These are phyloP conservation scores for Helarctos malayanus DNA, from an alignment of 2,797 vertebrate genomes.

Conservation along the genomic window DNA sequence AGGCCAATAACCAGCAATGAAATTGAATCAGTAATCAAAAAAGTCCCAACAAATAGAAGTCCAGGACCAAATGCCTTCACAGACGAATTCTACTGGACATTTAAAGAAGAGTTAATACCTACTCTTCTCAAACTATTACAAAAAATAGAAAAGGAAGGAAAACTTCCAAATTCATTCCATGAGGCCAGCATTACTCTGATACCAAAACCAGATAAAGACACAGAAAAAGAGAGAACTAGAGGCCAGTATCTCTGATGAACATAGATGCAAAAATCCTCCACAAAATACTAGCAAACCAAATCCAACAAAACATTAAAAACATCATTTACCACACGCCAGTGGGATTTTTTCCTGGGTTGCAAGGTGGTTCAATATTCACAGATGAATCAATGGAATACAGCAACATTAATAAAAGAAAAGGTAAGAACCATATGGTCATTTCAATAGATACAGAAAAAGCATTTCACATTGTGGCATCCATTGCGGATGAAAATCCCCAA, in stretches of 20 bases:
- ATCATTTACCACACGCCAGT: neutral
- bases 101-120: neutral
- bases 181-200: neutral
- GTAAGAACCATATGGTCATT: neutral
- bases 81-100: neutral
- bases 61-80: neutral
- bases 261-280: neutral
- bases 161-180: neutral
- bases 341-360: neutral
- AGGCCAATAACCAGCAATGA: neutral
- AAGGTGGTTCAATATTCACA: neutral
- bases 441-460: neutral
- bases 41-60: neutral
- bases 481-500: neutral
- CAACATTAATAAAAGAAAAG: neutral
- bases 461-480: neutral
- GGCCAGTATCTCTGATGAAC: neutral
- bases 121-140: neutral
- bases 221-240: neutral
- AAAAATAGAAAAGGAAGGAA: neutral
- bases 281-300: neutral
- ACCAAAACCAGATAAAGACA: neutral
- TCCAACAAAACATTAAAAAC: neutral
- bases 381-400: neutral
- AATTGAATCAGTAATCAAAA: neutral